Conservation (phyloP, 2,888 invertebrate genomes). For the Lasioglossum figueresi region DNA sequence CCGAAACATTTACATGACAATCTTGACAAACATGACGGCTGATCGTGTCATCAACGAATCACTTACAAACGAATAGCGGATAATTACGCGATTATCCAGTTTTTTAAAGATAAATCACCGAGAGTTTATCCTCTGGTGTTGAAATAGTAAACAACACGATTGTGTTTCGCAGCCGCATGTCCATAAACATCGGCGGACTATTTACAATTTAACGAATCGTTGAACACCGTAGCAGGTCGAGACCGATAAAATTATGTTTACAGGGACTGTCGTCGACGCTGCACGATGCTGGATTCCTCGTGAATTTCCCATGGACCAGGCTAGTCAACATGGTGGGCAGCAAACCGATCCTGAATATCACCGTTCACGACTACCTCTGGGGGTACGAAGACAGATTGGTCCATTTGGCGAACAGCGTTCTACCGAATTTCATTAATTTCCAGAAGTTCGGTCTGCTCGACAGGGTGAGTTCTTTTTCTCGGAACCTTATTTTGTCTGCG, state of each 20-base stretch:
- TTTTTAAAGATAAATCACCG: neutral
- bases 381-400: conserved; percentile 92
- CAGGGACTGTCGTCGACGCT: conserved; percentile 87
- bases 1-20: neutral
- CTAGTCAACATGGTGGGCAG: conserved; percentile 86
- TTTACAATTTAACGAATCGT: neutral
- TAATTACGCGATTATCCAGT: neutral
- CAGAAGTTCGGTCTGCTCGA: conserved; percentile 92
- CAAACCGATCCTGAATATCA: conserved; percentile 87
- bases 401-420: conserved; percentile 87
- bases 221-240: neutral
- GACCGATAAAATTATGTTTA: neutral
- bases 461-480: conserved; percentile 85
- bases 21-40: neutral
- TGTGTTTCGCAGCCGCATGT: neutral
- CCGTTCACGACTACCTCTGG: conserved; percentile 91
- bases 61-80: neutral
- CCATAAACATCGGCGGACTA: neutral
- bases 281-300: conserved; percentile 85
- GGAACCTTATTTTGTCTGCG: no score
- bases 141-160: neutral
- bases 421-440: conserved; percentile 93
- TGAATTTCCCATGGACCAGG: conserved; percentile 87
- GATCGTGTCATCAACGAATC: neutral
- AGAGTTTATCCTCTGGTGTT: neutral